These are phyloP conservation scores for Ptilonorhynchus violaceus DNA, from an alignment of 2,113 vertebrate genomes.

Conservation along the genomic window DNA sequence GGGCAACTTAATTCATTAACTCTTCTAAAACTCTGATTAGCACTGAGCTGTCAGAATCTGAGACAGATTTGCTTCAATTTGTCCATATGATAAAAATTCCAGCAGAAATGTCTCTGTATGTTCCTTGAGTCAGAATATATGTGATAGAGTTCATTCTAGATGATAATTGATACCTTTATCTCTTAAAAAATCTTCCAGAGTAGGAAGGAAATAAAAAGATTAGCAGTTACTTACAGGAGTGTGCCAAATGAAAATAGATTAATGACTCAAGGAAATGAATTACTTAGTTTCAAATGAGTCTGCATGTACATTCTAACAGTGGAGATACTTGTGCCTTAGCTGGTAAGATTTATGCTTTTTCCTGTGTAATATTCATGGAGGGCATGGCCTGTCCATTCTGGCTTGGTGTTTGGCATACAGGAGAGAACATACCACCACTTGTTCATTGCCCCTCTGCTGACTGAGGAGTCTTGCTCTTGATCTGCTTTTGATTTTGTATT, in stretches of 20 bases:
- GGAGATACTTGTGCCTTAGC: neutral
- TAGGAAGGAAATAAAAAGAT: neutral
- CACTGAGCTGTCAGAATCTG: neutral
- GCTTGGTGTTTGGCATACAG: conserved; percentile 50
- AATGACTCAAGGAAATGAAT: neutral
- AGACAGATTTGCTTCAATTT: neutral
- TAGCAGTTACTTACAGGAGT: neutral
- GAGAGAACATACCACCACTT: conserved; percentile 49
- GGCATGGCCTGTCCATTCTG: neutral
- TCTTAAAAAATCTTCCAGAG: neutral
- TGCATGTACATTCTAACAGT: conserved; percentile 38
- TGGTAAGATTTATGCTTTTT: neutral
- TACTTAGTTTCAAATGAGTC: neutral
- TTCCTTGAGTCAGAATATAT: neutral
- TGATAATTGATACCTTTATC: neutral
- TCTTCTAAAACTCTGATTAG: neutral
- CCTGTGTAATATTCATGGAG: neutral
- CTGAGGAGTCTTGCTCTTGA: neutral
- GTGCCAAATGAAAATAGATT: neutral
- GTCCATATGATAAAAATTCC: neutral
- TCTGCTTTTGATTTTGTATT: neutral
- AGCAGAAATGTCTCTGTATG: neutral
- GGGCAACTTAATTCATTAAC: neutral
- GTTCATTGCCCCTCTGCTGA: neutral
- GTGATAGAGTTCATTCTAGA: neutral